Conservation (phyloP, 92 coral and sea anemone genomes). For the Anthopleura xanthogrammica region DNA sequence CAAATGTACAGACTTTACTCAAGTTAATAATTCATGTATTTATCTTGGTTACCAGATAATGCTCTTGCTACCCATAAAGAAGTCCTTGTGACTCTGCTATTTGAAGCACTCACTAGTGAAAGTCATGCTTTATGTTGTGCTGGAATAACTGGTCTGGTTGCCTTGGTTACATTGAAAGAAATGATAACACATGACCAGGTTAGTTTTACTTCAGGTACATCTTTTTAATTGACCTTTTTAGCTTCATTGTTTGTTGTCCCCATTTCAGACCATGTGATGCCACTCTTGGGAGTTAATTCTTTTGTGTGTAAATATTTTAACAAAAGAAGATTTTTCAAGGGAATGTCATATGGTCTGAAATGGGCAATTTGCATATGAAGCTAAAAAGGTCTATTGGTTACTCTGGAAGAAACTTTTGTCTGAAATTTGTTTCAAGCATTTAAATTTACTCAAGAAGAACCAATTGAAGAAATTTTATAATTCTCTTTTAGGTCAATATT, state of each 20-base stretch:
- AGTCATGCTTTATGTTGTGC: conserved; percentile 42
- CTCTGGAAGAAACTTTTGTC: neutral
- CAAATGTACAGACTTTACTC: neutral
- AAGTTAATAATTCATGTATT: neutral
- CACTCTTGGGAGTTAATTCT: too few species aligned
- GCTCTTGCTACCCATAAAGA: conserved; percentile 45
- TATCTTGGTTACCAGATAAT: neutral
- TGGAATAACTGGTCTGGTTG: conserved; percentile 56
- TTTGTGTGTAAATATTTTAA: too few species aligned
- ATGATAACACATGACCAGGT: conserved; percentile 54
- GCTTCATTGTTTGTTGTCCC: too few species aligned
- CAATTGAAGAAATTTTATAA: too few species aligned
- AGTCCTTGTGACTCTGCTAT: conserved; percentile 28
- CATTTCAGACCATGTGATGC: too few species aligned
- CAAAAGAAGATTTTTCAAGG: too few species aligned
- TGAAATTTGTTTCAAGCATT: neutral
- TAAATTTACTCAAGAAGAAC: neutral
- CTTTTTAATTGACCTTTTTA: too few species aligned
- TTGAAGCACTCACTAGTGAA: conserved; percentile 42
- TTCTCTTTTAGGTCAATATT: conserved; percentile 50
- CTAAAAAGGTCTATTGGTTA: too few species aligned
- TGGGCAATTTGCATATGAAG: too few species aligned
- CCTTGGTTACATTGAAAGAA: conserved; percentile 47
- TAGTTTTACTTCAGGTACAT: neutral
- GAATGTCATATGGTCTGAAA: too few species aligned